Evolutionary conservation across 2,797 vertebrate species (phyloP), one percentile per base, ranked within the genome.

Genomic region (Rhinoraja longicauda): DNA sequence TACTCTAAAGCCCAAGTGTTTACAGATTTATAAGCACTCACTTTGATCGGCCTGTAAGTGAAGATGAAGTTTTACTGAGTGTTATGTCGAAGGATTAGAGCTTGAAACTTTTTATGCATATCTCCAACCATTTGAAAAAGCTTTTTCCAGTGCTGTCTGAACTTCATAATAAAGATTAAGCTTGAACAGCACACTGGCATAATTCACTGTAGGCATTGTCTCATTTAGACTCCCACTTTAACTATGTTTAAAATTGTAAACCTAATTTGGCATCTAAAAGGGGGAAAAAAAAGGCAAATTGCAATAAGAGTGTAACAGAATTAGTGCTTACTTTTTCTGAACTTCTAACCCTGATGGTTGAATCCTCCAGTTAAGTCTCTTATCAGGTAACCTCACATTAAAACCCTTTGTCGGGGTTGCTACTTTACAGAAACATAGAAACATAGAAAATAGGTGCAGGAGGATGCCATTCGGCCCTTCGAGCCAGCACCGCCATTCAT

Each of bases 321-420:
- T 97, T 96, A 97, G 96, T 95, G 96, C 96, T 96, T 96, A 45
- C 97, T 97, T 97, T 94, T 97, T 97, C 96, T 95, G 96, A 96
- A 96, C 95, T 95, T 96, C 96, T 97, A 97, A 97, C 97, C 97
- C 97, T 97, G 97, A 98, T 98, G 97, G 98, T 97, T 98, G 98
- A 98, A 98, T 98, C 98, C 97, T 95, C 95, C 96, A 98, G 98
- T 99, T 97, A 94, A 96, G 96, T 95, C 95, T 94, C 94, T 95
- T 97, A 98, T 99, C 98, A 97, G 97, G 97, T 97, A 97, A 98
- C 97, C 97, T 97, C 97, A 97, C 97, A 97, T 97, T 97, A 12
- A 45, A 45, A 92, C 39, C 26, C 97, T 98, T 98, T 97, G 97
- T 98, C 32, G 97, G 96, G 96, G 96, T 96, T 96, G 97, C 97